A percentile compares a stretch with the other conserved stretches of the same genome.
Evolutionary conservation across 2,797 vertebrate species (phyloP).

Genomic region (Sebastes baramenuke): DNA sequence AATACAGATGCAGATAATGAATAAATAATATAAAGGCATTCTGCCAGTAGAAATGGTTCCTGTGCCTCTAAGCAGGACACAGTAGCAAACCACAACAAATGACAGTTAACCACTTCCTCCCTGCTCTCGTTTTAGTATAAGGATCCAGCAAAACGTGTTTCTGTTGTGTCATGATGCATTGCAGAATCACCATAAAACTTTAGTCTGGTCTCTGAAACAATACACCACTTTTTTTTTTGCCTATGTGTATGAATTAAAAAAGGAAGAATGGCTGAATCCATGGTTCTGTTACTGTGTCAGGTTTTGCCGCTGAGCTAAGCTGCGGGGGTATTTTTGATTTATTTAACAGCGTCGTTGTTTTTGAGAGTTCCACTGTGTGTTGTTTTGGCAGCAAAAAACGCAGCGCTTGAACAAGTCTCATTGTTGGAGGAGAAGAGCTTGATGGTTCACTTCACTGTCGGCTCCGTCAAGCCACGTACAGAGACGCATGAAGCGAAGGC

Average conservation of each 20-base stretch:
- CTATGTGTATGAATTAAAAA: not conserved
- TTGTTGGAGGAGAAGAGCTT: constrained; percentile 23
- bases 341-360: constrained; percentile 42
- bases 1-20: not conserved
- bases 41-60: not conserved
- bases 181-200: not conserved
- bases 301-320: constrained; percentile 29
- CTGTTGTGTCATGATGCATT: not conserved
- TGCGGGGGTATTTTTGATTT: constrained; percentile 50
- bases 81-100: not conserved
- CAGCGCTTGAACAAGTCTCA: constrained; percentile 21
- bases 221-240: not conserved
- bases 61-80: not conserved
- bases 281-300: constrained; percentile 13
- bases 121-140: too few species aligned
- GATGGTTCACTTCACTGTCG: constrained; percentile 39
- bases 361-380: constrained; percentile 34
- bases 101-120: not conserved
- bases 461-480: constrained; percentile 26
- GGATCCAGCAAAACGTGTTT: not conserved
- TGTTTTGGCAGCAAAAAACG: constrained; percentile 45
- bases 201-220: not conserved
- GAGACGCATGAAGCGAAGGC: constrained; percentile 5
- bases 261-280: constrained; percentile 7
- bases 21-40: not conserved